Evolutionary conservation across 2,888 invertebrate species (phyloP).

Genomic region (Cartodere bifasciata): DNA sequence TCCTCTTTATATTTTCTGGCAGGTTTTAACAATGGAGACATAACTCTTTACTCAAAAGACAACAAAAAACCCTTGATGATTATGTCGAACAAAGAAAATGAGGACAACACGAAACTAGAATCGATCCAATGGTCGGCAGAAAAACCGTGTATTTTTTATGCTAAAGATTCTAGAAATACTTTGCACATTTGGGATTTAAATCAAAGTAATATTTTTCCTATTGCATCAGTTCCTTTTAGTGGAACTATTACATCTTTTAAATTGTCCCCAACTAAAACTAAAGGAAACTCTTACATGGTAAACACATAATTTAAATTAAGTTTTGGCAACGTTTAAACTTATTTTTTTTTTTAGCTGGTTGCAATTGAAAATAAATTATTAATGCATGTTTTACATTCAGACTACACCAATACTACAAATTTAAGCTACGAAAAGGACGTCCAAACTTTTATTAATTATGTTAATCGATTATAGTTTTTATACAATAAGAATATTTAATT

Average conservation of each 20-base stretch:
- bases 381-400: conserved; percentile 36
- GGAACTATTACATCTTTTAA: conserved; percentile 34
- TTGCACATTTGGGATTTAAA: conserved; percentile 43
- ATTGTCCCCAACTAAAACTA: conserved; percentile 27
- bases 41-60: conserved; percentile 35
- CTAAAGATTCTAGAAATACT: conserved; percentile 34
- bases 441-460: conserved; percentile 36
- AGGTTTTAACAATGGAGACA: conserved; percentile 39
- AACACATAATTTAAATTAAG: background rate
- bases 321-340: background rate
- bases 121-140: conserved; percentile 41
- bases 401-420: conserved; percentile 30
- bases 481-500: too few relatives aligned
- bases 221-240: conserved; percentile 33
- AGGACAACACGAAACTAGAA: conserved; percentile 27
- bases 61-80: conserved; percentile 34
- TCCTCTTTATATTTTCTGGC: conserved; percentile 37
- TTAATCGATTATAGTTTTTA: conserved; percentile 32
- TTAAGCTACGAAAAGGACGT: conserved; percentile 33
- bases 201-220: conserved; percentile 38
- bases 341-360: conserved; percentile 33
- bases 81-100: conserved; percentile 27
- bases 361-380: conserved; percentile 34
- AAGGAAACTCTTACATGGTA: conserved; percentile 7
- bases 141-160: conserved; percentile 39